A percentile compares a stretch with the other conserved stretches of the same genome.
Evolutionary conservation across 2,113 vertebrate species (phyloP).

Genomic region (Halichoerus grypus): DNA sequence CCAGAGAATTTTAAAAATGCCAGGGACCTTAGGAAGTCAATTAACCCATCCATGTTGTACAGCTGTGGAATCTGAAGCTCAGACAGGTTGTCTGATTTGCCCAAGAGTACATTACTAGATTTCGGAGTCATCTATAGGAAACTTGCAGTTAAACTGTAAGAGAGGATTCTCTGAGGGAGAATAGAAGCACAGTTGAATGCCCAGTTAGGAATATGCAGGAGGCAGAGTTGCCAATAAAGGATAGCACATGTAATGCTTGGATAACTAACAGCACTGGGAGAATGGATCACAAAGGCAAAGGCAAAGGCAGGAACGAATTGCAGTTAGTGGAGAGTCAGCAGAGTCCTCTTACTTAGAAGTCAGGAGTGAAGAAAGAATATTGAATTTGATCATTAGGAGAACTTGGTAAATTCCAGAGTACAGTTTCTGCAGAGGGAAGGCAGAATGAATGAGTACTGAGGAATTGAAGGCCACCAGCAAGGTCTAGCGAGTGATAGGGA

Average conservation of each 20-base stretch:
- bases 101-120: neutral
- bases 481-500: neutral
- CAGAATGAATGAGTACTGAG: neutral
- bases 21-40: neutral
- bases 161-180: neutral
- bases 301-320: neutral
- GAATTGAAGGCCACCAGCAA: neutral
- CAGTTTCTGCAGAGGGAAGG: neutral
- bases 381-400: neutral
- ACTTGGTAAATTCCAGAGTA: conserved; percentile 12
- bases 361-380: neutral
- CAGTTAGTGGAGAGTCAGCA: neutral
- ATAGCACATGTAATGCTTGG: neutral
- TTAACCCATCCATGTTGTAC: neutral
- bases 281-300: neutral
- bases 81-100: neutral
- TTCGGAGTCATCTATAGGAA: neutral
- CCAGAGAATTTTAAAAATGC: conserved; percentile 41
- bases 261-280: neutral
- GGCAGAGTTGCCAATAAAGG: neutral
- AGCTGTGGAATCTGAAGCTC: neutral
- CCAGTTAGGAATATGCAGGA: neutral
- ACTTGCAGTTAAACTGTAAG: neutral
- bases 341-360: neutral
- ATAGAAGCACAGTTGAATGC: neutral